Base-by-base conservation (phyloP, 2,888 invertebrate genomes). In the Nycteola revayana region DNA sequence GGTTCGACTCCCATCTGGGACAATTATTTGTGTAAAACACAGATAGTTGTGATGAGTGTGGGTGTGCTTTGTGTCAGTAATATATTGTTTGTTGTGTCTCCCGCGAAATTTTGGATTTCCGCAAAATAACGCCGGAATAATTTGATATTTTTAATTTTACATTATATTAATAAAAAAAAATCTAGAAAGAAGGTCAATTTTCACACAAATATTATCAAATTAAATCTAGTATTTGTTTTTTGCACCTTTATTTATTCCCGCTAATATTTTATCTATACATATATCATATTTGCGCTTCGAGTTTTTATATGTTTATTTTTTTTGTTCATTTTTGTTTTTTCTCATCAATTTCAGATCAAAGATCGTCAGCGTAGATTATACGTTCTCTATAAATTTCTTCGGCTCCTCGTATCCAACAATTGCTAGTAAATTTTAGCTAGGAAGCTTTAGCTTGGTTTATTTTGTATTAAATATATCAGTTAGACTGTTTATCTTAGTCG, bases 281-380 rank as follows among this genome's bases (percentile, higher is more conserved):
- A 6, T 36, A 20, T 10, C 10, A 30, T 21, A 7, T n/a, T 17
- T 29, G 36, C 18, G 29, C 10, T 14, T 2, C 5, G 10, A 24
- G 30, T 24, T 25, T 36, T 28, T 46, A 48, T 35, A 28, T 43
- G 53, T 40, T 32, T 48, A 27, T 26, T 28, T 33, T 47, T 51
- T 51, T 43, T 61, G 58, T 52, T 46, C 33, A 36, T 32, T 21
- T 56, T 45, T 56, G 55, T 47, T 64, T 53, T 76, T 60, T 61
- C n/a, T n/a, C 53, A 39, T 66, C 49, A 59, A 53, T 75, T 78
- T 78, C 82, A 82, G 82, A 75, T 80, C 37, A 74, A 62, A 58
- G 59, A 57, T 39, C 58, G 47, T 32, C 60, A 51, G 31, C 62
- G 54, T 56, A 68, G 54, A 36, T 36, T 56, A 37, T 60, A 58